Percentiles rank a stretch among this genome's conserved stretches.
phyloP scores from a whole-genome alignment of 2,113 vertebrate species.

The Zosterops borbonicus region DNA sequence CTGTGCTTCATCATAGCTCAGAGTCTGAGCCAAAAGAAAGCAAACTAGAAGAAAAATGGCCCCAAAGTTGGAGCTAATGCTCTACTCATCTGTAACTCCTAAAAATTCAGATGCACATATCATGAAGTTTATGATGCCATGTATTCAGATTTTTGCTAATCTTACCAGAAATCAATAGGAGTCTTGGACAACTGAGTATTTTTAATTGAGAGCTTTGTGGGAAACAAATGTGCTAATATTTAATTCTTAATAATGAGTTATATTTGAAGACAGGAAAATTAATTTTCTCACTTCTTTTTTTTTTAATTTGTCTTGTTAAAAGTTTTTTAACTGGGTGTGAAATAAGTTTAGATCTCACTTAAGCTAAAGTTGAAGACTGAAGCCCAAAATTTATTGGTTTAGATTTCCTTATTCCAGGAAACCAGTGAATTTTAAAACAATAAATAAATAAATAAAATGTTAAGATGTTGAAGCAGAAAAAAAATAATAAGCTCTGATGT shows the following conservation, averaged over 20 bases:
- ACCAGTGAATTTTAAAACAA: neutral
- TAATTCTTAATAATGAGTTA: neutral
- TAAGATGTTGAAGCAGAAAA: neutral
- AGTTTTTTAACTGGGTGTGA: neutral
- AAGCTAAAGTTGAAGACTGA: neutral
- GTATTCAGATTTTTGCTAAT: neutral
- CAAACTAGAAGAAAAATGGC: neutral
- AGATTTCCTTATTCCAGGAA: neutral
- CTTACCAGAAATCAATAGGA: neutral
- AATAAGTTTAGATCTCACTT: neutral
- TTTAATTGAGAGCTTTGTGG: constrained; percentile 21
- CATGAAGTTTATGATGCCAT: neutral
- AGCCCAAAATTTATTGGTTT: neutral
- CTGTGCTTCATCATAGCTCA: neutral
- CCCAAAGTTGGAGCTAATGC: neutral
- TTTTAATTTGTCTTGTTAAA: neutral
- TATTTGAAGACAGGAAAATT: neutral
- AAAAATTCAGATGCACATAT: neutral
- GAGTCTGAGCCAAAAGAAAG: neutral
- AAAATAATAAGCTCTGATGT: neutral
- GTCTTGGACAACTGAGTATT: constrained; percentile 27
- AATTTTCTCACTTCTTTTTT: neutral
- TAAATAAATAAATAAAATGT: neutral
- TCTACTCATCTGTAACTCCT: neutral
- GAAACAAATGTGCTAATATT: neutral